Base-by-base conservation (phyloP, 2,888 invertebrate genomes). In the Nematopogon swammerdamellus region DNA sequence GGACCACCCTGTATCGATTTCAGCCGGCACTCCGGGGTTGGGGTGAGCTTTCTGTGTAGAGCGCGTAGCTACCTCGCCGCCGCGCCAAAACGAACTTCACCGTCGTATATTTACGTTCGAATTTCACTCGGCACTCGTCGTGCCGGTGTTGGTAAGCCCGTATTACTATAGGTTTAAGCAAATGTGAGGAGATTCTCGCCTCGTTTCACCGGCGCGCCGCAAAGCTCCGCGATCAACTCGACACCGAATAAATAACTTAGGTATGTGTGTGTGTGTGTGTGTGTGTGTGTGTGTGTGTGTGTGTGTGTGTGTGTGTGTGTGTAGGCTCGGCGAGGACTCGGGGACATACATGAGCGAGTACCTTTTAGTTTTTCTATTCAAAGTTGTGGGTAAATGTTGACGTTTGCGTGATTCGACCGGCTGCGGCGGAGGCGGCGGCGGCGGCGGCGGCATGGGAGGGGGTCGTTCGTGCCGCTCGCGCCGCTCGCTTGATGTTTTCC, bases 1-100 rank as follows among this genome's bases (percentile, higher is more conserved):
- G 65, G 67, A 59, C 63, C 62, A 63, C 63, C 63, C 44, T 62
- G 65, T 70, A 75, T 75, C 69, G 72, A 74, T 74, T 71, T 36
- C 36, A 36, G 11, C n/a, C 11, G 36, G 36, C 11, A 14, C 3
- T 14, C 36, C 3, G 36, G 36, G 36, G 8, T 14, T 8, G 36
- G 36, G 36, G 36, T 36, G 36, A 4, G 36, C 8, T 25, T 25
- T 36, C 36, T 14, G 6, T 36, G 36, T 36, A 14, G 25, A 25
- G 11, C 36, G 25, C 5, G 25, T 25, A 10, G 25, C 25, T 10
- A 4, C 25, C 36, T 14, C n/a, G n/a, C n/a, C 25, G 25, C 25
- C 25, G 25, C 8, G 8, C 5, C 25, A 8, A 8, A 25, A 14
- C 11, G 36, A 14, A 14, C 36, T 36, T 36, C 11, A 14, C 11